Evolutionary conservation across 1,140 invertebrate species (phyloP).

Genomic region (Hyles vespertilio): DNA sequence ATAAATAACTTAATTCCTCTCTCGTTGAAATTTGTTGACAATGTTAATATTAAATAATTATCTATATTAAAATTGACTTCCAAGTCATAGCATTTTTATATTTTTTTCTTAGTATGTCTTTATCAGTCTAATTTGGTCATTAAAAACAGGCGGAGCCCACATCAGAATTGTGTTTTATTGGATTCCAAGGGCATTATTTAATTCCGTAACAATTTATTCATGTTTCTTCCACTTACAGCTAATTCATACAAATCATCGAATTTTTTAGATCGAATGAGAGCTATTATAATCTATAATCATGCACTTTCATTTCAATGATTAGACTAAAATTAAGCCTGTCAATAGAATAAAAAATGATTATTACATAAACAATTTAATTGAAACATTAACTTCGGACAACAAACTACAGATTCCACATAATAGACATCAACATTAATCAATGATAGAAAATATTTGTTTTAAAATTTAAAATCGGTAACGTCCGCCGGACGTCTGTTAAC

Average conservation of each 20-base stretch:
- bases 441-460: conserved; percentile 33
- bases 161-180: conserved; percentile 34
- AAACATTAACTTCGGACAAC: conserved; percentile 72
- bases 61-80: conserved; percentile 41
- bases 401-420: conserved; percentile 67
- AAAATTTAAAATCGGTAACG: conserved; percentile 13
- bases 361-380: conserved; percentile 71
- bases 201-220: conserved; percentile 34
- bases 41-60: conserved; percentile 23
- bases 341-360: conserved; percentile 72
- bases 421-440: conserved; percentile 46
- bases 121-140: conserved; percentile 58
- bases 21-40: neutral
- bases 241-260: conserved; percentile 48
- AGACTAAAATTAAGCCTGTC: conserved; percentile 70
- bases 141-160: conserved; percentile 49
- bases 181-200: conserved; percentile 40
- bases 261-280: conserved; percentile 45
- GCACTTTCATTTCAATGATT: conserved; percentile 66
- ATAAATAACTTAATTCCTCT: no score
- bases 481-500: conserved; percentile 15
- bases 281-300: conserved; percentile 60
- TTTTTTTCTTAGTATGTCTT: conserved; percentile 33
- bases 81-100: conserved; percentile 30
- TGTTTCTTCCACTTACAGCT: conserved; percentile 50